Evolutionary conservation across 2,113 vertebrate genomes (phyloP).

Genomic region (Noturus placidus): DNA sequence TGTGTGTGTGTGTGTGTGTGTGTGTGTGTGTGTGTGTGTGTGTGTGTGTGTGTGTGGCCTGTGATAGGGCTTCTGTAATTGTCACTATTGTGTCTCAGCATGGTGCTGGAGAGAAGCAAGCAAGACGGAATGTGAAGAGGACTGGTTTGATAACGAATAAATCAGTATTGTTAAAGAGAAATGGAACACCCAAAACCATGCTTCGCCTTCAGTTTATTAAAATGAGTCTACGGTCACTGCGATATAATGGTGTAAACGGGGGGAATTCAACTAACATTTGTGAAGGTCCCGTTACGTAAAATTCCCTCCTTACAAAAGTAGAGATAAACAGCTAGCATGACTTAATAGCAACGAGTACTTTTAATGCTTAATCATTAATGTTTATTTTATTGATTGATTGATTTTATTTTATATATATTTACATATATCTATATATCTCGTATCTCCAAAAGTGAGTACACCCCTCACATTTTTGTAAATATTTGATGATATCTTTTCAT

Average conservation of each 20-base stretch:
- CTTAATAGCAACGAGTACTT: background rate
- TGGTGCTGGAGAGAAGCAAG: background rate
- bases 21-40: constrained; percentile 29
- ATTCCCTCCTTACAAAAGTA: background rate
- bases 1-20: constrained; percentile 28
- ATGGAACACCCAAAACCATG: constrained; percentile 7
- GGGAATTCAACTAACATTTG: background rate
- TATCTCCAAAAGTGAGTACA: too few relatives aligned
- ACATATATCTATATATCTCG: too few relatives aligned
- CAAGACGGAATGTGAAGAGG: background rate
- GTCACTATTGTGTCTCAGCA: constrained; percentile 27
- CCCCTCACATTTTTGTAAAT: too few relatives aligned
- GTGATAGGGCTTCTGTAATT: constrained; percentile 18
- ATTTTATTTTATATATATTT: too few relatives aligned
- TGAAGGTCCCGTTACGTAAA: background rate
- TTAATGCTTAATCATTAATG: background rate
- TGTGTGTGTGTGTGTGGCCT: background rate
- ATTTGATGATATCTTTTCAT: too few relatives aligned
- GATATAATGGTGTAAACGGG: background rate
- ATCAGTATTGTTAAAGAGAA: constrained; percentile 8
- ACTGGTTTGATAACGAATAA: constrained; percentile 18
- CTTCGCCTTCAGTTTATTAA: constrained; percentile 15
- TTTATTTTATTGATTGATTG: background rate
- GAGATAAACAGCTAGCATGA: background rate
- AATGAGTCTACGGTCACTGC: background rate